phyloP scores from a whole-genome alignment of 2,888 invertebrate species.

The Yponomeuta cagnagella region DNA sequence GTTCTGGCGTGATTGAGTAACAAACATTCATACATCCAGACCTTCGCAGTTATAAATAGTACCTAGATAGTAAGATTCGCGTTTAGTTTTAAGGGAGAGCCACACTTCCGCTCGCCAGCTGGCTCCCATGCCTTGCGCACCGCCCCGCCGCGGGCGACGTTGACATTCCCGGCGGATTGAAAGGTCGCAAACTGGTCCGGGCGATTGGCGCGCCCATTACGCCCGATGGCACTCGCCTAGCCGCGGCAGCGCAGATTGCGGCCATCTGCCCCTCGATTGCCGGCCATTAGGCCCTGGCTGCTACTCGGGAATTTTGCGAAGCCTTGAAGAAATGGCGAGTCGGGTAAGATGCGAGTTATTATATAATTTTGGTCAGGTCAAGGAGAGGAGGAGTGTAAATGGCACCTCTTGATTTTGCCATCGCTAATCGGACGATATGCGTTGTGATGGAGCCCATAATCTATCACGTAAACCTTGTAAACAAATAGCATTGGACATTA shows the following conservation, averaged over 20 bases:
- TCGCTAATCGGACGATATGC: too few relatives aligned
- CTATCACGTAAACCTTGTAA: too few relatives aligned
- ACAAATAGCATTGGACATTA: too few relatives aligned
- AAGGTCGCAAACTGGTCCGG: conserved; percentile 45
- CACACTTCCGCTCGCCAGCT: background rate
- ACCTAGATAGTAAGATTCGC: too few relatives aligned
- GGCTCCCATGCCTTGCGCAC: background rate
- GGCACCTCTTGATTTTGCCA: too few relatives aligned
- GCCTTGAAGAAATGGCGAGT: background rate
- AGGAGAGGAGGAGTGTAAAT: too few relatives aligned
- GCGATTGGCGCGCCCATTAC: conserved; percentile 41
- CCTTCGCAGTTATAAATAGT: too few relatives aligned
- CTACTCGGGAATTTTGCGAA: background rate
- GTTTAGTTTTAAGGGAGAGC: background rate
- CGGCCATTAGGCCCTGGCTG: conserved; percentile 32
- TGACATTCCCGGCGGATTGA: conserved; percentile 43
- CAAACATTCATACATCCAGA: too few relatives aligned
- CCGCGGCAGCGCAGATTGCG: conserved; percentile 47
- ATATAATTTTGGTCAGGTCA: too few relatives aligned
- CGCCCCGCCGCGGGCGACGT: conserved; percentile 20
- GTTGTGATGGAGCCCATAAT: too few relatives aligned
- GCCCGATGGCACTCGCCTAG: conserved; percentile 37
- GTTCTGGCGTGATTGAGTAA: too few relatives aligned
- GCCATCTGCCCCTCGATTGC: conserved; percentile 44
- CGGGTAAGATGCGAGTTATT: background rate